phyloP scores from a whole-genome alignment of 2,888 invertebrate species.

The Sinelater perroti region DNA sequence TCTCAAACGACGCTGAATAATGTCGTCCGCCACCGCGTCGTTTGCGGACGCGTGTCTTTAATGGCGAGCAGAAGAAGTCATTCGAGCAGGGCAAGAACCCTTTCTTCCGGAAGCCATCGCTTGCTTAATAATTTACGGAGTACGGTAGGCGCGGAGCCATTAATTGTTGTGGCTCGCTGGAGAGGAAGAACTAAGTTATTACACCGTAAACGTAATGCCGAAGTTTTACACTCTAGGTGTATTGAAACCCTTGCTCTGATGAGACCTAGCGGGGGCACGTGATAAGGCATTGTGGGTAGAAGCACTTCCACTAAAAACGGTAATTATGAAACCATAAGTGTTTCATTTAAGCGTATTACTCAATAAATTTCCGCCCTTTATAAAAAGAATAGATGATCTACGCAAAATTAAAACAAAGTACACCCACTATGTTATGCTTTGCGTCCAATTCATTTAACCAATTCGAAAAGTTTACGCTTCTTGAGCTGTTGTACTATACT shows the following conservation, averaged over 20 bases:
- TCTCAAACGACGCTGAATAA: conserved; percentile 9
- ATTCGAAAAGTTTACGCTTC: too few species aligned
- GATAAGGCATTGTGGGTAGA: background rate
- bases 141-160: conserved; percentile 1
- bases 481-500: too few species aligned
- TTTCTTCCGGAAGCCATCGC: background rate
- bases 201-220: conserved; percentile 1
- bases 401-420: too few species aligned
- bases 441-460: too few species aligned
- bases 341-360: too few species aligned
- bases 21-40: conserved; percentile 9
- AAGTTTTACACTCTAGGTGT: conserved; percentile 5
- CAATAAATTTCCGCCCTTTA: too few species aligned
- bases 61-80: conserved; percentile 4
- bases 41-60: conserved; percentile 18
- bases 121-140: conserved; percentile 10
- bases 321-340: conserved; percentile 7
- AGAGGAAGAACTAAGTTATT: conserved; percentile 13
- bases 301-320: background rate
- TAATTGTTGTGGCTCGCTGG: conserved; percentile 9
- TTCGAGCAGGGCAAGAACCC: background rate
- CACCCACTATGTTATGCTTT: too few species aligned
- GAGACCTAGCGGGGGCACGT: background rate
- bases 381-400: too few species aligned
- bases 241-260: too few species aligned